Conservation (phyloP, 2,113 vertebrate genomes). For the Rhea americana region DNA sequence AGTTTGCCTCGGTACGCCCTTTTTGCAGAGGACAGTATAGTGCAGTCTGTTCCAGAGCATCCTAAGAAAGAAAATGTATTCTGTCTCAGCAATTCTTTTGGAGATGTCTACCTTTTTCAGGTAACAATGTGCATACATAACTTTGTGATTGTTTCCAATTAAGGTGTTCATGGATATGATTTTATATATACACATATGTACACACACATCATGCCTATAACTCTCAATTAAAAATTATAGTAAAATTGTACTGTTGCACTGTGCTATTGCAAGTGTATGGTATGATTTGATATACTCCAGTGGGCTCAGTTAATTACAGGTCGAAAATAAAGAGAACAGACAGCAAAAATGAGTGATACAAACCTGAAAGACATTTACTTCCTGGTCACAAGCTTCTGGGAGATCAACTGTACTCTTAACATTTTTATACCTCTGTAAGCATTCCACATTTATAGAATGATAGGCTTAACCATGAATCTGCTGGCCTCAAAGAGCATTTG, state of each 20-base stretch:
- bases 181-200: background rate
- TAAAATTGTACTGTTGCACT: background rate
- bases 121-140: constrained; percentile 53
- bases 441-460: background rate
- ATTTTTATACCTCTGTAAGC: background rate
- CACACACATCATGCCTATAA: background rate
- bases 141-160: background rate
- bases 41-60: constrained; percentile 94
- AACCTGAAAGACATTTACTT: background rate
- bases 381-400: background rate
- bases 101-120: constrained; percentile 97
- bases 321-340: background rate
- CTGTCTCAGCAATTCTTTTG: constrained; percentile 96
- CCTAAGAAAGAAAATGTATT: constrained; percentile 97
- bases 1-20: constrained; percentile 87
- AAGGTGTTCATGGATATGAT: fast-evolving
- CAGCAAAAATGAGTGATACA: background rate
- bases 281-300: background rate
- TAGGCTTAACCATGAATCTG: background rate
- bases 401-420: background rate
- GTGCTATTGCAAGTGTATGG: background rate
- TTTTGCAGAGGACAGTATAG: constrained; percentile 91
- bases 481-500: background rate
- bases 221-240: background rate
- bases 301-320: background rate